phyloP scores from a whole-genome alignment of 2,797 vertebrate genomes.

The Gephyroberyx darwinii region DNA sequence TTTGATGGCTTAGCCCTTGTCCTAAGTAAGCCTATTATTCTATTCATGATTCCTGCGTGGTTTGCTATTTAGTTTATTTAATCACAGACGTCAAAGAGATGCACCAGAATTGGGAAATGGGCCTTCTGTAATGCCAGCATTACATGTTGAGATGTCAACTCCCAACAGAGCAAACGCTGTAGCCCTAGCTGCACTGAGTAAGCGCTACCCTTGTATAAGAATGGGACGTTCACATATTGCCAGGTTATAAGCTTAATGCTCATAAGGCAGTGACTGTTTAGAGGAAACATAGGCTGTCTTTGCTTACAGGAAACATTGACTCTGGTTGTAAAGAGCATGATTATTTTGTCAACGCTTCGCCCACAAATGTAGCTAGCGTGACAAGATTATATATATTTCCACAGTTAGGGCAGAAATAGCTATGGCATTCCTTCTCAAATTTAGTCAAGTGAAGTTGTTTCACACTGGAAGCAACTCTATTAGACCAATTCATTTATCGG shows the following conservation, averaged over 20 bases:
- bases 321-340: constrained; percentile 61
- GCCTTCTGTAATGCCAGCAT: constrained; percentile 32
- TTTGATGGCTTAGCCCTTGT: constrained; percentile 1
- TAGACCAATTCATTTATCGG: not conserved
- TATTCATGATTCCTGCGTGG: constrained; percentile 8
- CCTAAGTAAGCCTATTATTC: constrained; percentile 18
- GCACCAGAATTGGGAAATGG: constrained; percentile 11
- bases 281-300: constrained; percentile 56
- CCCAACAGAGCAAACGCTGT: constrained; percentile 28
- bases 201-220: not conserved
- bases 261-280: constrained; percentile 52
- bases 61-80: constrained; percentile 17
- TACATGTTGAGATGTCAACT: constrained; percentile 11
- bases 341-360: constrained; percentile 67
- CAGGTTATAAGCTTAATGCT: constrained; percentile 3
- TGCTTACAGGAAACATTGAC: constrained; percentile 71
- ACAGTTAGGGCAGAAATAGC: too few species aligned
- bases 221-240: constrained; percentile 10
- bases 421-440: too few species aligned
- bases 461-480: not conserved
- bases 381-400: too few species aligned
- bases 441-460: constrained; percentile 14
- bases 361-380: constrained; percentile 22
- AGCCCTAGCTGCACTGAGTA: not conserved
- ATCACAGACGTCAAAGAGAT: constrained; percentile 5